Conservation (phyloP, 2,113 vertebrate species). For the Bos javanicus region DNA sequence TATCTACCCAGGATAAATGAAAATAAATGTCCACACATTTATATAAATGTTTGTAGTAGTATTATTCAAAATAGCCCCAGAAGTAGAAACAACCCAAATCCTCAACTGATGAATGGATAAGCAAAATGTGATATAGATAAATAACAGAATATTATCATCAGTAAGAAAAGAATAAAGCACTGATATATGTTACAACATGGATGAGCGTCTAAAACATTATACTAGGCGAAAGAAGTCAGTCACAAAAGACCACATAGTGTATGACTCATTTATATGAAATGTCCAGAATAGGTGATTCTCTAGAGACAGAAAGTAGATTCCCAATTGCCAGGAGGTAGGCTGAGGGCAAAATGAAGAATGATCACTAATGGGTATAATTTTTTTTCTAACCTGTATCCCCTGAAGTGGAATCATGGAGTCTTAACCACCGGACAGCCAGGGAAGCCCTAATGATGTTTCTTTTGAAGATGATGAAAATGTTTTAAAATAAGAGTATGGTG, state of each 20-base stretch:
- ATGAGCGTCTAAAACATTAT: background rate
- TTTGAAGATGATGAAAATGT: background rate
- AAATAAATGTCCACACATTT: background rate
- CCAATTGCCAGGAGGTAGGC: no score
- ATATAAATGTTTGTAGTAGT: background rate
- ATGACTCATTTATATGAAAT: background rate
- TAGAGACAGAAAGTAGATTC: background rate
- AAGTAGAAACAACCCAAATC: background rate
- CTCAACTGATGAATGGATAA: background rate
- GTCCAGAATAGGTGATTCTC: background rate
- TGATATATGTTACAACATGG: background rate
- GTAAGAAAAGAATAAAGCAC: background rate
- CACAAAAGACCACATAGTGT: background rate
- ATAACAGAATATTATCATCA: background rate
- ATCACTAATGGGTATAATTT: background rate
- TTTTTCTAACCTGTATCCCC: background rate
- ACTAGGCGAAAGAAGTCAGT: background rate
- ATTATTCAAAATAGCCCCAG: background rate
- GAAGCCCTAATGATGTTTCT: background rate
- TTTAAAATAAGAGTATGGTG: background rate
- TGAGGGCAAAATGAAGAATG: background rate
- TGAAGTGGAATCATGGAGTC: background rate
- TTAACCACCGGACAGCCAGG: background rate
- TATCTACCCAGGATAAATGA: background rate
- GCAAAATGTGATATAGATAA: background rate